Conservation (phyloP, 2,113 vertebrate species). For the Triplophysa tibetana region DNA sequence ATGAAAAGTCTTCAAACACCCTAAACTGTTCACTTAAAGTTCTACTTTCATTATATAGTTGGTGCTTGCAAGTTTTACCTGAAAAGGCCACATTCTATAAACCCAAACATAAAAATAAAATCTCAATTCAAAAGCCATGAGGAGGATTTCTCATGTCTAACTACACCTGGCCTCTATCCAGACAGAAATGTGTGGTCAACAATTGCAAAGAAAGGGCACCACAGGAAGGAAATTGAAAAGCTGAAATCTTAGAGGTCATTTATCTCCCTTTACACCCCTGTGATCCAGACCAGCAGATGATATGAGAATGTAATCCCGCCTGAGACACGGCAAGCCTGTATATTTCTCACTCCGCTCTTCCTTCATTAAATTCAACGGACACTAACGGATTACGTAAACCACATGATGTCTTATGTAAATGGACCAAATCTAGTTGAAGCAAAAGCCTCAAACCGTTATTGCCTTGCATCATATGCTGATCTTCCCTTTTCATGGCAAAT, state of each 20-base stretch:
- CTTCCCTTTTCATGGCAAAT: not conserved
- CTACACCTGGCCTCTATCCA: conserved; percentile 1
- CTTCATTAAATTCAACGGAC: conserved; percentile 21
- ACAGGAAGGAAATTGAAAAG: conserved; percentile 34
- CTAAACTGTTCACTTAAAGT: no score
- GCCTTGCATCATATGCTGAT: not conserved
- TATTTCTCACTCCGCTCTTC: not conserved
- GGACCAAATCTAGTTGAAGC: not conserved
- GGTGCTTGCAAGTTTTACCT: no score
- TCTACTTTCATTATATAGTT: no score
- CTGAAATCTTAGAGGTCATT: conserved; percentile 29
- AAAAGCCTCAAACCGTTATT: not conserved
- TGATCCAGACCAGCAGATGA: conserved; percentile 18
- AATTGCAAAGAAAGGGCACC: conserved; percentile 1
- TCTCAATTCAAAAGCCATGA: not conserved
- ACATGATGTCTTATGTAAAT: not conserved
- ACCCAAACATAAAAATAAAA: no score
- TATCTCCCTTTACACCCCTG: conserved; percentile 25
- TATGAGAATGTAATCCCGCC: not conserved
- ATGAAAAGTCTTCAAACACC: no score
- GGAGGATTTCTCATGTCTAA: not conserved
- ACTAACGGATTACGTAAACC: not conserved
- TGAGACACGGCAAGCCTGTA: not conserved
- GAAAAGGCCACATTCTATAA: no score
- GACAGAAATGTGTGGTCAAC: conserved; percentile 20